Conservation (phyloP, 1,140 invertebrate species). For the Steinernema khuongi region DNA sequence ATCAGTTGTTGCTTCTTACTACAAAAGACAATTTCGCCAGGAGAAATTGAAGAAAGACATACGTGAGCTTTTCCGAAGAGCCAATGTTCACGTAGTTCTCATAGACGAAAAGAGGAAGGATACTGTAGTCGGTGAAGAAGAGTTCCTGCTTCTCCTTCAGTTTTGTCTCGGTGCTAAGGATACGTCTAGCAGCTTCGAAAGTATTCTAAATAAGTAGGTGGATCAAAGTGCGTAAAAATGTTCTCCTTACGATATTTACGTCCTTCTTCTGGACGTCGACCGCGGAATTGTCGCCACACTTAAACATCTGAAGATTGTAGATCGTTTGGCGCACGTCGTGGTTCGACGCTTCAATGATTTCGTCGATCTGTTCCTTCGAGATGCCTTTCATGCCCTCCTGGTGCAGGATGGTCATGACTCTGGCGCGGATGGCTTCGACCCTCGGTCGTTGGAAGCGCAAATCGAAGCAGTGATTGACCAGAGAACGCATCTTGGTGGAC, state of each 20-base stretch:
- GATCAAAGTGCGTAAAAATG: neutral
- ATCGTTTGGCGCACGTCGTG: slow-evolving; percentile 82
- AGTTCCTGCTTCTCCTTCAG: slow-evolving; percentile 74
- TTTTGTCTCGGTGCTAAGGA: slow-evolving; percentile 72
- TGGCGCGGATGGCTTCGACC: slow-evolving; percentile 80
- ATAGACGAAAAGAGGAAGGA: slow-evolving; percentile 89
- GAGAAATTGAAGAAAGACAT: neutral
- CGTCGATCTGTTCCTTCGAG: slow-evolving; percentile 69
- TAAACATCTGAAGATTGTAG: slow-evolving; percentile 63
- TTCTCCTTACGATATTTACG: slow-evolving; percentile 35
- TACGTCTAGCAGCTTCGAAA: slow-evolving; percentile 84
- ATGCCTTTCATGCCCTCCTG: slow-evolving; percentile 81
- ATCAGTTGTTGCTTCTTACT: slow-evolving; percentile 63
- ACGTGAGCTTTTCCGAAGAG: slow-evolving; percentile 27
- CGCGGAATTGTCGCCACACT: neutral
- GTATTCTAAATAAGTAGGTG: slow-evolving; percentile 61
- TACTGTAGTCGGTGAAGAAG: slow-evolving; percentile 94
- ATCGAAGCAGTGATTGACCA: slow-evolving; percentile 91
- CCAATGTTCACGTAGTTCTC: slow-evolving; percentile 79
- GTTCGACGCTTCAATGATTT: slow-evolving; percentile 71
- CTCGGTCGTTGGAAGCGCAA: slow-evolving; percentile 76
- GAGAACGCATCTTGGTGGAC: slow-evolving; percentile 83
- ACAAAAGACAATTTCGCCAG: slow-evolving; percentile 39
- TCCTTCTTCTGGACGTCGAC: slow-evolving; percentile 46
- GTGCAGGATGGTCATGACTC: slow-evolving; percentile 81